These are phyloP conservation scores for Mycetomoellerius zeteki DNA, from an alignment of 1,140 invertebrate species.

Conservation along the genomic window DNA sequence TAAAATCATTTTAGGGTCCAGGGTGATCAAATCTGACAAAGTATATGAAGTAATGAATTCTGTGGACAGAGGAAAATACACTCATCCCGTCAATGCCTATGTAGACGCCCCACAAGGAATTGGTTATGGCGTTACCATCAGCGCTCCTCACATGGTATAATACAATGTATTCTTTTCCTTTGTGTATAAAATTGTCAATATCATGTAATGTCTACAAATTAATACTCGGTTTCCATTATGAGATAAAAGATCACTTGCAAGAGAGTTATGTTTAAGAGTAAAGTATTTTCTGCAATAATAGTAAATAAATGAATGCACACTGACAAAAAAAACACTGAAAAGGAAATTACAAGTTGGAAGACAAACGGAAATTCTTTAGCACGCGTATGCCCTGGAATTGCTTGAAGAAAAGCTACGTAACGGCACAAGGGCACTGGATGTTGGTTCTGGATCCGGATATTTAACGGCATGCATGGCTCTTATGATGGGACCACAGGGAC, in stretches of 20 bases:
- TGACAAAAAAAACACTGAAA: slow-evolving; percentile 16
- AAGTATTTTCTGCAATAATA: not conserved
- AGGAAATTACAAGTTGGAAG: slow-evolving; percentile 48
- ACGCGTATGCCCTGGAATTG: slow-evolving; percentile 97
- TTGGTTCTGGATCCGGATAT: slow-evolving; percentile 98
- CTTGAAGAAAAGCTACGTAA: slow-evolving; percentile 93
- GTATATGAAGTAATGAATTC: slow-evolving; percentile 95
- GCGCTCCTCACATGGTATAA: slow-evolving; percentile 98
- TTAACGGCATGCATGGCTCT: slow-evolving; percentile 97
- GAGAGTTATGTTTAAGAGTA: not conserved
- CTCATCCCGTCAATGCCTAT: slow-evolving; percentile 91
- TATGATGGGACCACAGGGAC: slow-evolving; percentile 93
- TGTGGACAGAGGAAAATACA: slow-evolving; percentile 95
- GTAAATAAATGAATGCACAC: not conserved
- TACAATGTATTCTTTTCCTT: slow-evolving; percentile 10
- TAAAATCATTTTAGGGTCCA: slow-evolving; percentile 90
- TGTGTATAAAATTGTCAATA: slow-evolving; percentile 16
- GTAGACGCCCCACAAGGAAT: slow-evolving; percentile 96
- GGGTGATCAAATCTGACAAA: slow-evolving; percentile 92
- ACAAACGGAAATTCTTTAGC: slow-evolving; percentile 86
- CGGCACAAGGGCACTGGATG: slow-evolving; percentile 95
- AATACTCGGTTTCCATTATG: not conserved
- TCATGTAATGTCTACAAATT: not conserved
- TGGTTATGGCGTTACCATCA: slow-evolving; percentile 97
- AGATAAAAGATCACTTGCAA: not conserved